Conservation (phyloP, 2,797 vertebrate genomes). For the Parambassis ranga region DNA sequence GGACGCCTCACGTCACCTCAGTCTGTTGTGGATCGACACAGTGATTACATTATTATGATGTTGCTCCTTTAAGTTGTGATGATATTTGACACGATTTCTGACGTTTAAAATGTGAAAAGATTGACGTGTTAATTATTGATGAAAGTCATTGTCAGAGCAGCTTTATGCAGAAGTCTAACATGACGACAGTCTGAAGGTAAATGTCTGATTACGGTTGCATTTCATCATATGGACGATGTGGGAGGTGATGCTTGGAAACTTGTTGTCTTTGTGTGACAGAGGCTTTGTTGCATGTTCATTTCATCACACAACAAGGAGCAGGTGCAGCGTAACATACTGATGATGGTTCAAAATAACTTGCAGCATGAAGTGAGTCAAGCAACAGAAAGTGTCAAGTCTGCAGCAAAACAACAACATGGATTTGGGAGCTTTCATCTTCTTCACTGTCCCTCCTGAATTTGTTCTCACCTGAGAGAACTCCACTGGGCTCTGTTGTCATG, state of each 20-base stretch:
- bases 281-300: slow-evolving; percentile 31
- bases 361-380: slow-evolving; percentile 1
- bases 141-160: not conserved
- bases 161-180: not conserved
- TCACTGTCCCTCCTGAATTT: not conserved
- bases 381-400: not conserved
- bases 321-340: not conserved
- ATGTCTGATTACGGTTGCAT: slow-evolving; percentile 14
- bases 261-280: slow-evolving; percentile 7
- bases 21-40: no score
- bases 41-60: no score
- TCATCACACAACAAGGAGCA: slow-evolving; percentile 35
- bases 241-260: not conserved
- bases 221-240: slow-evolving; percentile 26
- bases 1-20: no score
- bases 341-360: not conserved
- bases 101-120: no score
- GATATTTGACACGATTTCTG: not conserved
- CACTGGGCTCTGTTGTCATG: slow-evolving; percentile 83
- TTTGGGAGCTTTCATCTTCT: not conserved
- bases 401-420: not conserved
- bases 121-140: no score
- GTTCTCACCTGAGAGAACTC: slow-evolving; percentile 87
- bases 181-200: not conserved
- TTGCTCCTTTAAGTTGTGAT: no score